These are phyloP conservation scores for Entelurus aequoreus DNA, from an alignment of 2,113 vertebrate genomes.

Conservation along the genomic window DNA sequence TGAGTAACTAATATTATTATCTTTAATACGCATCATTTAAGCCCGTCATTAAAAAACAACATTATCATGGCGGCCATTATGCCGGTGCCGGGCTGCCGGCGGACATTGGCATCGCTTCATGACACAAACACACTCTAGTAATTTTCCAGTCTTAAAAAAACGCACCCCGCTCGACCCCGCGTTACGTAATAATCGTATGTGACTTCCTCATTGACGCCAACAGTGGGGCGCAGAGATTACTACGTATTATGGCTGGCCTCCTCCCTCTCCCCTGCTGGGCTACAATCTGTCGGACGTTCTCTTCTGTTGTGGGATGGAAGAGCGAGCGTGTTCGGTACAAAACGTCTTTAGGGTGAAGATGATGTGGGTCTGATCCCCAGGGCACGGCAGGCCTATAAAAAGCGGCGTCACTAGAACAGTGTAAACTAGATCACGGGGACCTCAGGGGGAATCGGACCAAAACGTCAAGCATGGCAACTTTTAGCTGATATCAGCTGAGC, in stretches of 20 bases:
- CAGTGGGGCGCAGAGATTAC: constrained; percentile 57
- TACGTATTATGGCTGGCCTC: constrained; percentile 31
- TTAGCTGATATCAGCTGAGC: too few relatives aligned
- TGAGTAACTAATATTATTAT: too few relatives aligned
- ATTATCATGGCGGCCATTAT: not conserved
- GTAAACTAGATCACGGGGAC: constrained; percentile 65
- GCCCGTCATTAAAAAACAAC: too few relatives aligned
- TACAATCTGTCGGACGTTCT: constrained; percentile 24
- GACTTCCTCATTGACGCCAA: constrained; percentile 52
- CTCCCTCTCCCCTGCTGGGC: constrained; percentile 15
- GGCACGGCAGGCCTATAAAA: constrained; percentile 58
- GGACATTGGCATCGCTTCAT: constrained; percentile 20
- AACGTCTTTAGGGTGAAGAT: constrained; percentile 10
- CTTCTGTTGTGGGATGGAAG: not conserved
- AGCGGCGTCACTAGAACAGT: constrained; percentile 56
- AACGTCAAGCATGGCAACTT: too few relatives aligned
- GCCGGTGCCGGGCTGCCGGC: not conserved
- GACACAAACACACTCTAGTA: constrained; percentile 51
- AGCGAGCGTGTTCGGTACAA: not conserved
- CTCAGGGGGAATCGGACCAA: constrained; percentile 19
- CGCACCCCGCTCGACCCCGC: constrained; percentile 12
- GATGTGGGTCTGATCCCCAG: constrained; percentile 63
- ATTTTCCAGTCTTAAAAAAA: constrained; percentile 55
- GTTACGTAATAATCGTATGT: constrained; percentile 54
- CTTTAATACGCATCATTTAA: too few relatives aligned